Evolutionary conservation across 2,113 vertebrate species (phyloP).

Genomic region (Columba livia): DNA sequence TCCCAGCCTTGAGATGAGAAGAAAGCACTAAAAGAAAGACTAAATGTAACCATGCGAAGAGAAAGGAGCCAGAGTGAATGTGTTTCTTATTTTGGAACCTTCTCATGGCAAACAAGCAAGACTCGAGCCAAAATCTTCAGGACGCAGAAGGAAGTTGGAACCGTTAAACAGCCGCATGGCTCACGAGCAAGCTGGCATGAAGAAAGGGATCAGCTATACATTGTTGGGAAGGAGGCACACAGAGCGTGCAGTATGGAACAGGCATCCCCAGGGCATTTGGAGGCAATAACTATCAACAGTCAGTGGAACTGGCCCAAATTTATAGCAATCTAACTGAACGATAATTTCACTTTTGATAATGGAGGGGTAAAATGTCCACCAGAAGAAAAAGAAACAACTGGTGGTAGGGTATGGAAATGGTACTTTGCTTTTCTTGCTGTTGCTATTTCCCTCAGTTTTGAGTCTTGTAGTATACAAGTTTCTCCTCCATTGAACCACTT

Average conservation of each 20-base stretch:
- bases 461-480: background rate
- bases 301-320: slow-evolving; percentile 23
- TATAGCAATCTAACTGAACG: background rate
- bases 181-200: background rate
- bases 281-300: slow-evolving; percentile 3
- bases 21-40: slow-evolving; percentile 20
- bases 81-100: slow-evolving; percentile 52
- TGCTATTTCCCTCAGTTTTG: background rate
- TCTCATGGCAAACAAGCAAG: slow-evolving; percentile 46
- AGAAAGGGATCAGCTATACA: slow-evolving; percentile 6
- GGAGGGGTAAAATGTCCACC: background rate
- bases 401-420: background rate
- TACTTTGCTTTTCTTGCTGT: background rate
- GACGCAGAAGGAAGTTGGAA: slow-evolving; percentile 49
- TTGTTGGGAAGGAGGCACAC: slow-evolving; percentile 32
- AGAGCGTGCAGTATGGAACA: slow-evolving; percentile 3
- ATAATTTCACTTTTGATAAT: background rate
- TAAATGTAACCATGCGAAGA: slow-evolving; percentile 18
- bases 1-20: background rate
- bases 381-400: background rate
- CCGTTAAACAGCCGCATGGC: background rate
- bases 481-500: background rate
- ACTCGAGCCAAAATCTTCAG: slow-evolving; percentile 37
- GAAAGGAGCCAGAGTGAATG: slow-evolving; percentile 19
- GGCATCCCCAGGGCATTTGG: slow-evolving; percentile 1